Base-by-base conservation (phyloP, 2,888 invertebrate genomes). In the Agrilus cyanescens region DNA sequence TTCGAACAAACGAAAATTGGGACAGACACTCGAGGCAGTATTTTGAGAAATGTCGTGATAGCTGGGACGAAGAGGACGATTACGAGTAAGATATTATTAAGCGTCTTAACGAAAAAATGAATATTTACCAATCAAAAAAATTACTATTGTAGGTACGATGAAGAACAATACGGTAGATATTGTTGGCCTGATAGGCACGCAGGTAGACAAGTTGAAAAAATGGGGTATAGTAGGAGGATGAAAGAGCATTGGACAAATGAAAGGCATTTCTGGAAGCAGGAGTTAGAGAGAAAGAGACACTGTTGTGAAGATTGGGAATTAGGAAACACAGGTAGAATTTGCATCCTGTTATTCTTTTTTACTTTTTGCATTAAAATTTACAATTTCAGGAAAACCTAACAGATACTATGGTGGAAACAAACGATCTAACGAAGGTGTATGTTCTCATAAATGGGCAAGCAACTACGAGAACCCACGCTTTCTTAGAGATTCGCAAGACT, bases 31-130 rank as follows among this genome's bases (percentile, higher is more conserved):
- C 53, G 51, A 63, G 66, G 52, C 53, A 63, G 54, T 53, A 61
- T 44, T 57, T 62, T 51, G 63, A 65, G 40, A 56, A 63, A 52
- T 68, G 72, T 61, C 56, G 63, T 60, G 55, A 69, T 44, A 66
- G 66, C 50, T 80, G 80, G 45, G 69, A 68, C 45, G 81, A 81
- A 55, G 82, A 82, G 46, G 80, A 80, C 48, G 81, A 82, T 45
- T 81, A 80, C 59, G 82, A 82, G 80, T 82, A 55, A 72, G 78
- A 15, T 38, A 18, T 36, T 12, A 12, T 4, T 16, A 43, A 29
- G 30, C 32, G 12, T 38, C 8, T 25, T 6, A 20, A 18, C 35
- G 12, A 29, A 14, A 32, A 15, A 29, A 13, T 7, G n/a, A 7
- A 41, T 13, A 12, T 41, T 16, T 29, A 20, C 14, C 14, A n/a